Conservation (phyloP, 2,797 vertebrate genomes). For the Tinamus major region DNA sequence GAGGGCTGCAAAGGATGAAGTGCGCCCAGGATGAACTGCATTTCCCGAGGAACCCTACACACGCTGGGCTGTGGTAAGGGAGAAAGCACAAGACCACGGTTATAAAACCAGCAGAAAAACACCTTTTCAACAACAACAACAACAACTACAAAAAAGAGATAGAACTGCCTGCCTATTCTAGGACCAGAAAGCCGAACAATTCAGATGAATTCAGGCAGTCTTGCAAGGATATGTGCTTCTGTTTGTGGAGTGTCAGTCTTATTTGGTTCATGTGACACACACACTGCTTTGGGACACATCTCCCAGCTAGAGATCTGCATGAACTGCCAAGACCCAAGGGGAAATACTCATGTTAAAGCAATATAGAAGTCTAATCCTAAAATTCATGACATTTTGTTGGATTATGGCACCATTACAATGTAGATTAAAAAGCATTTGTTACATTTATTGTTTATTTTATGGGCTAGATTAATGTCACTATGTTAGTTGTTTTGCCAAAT, state of each 20-base stretch:
- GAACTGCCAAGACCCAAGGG: background rate
- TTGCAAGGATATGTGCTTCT: background rate
- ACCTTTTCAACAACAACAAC: background rate
- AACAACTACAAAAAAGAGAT: background rate
- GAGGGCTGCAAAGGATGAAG: background rate
- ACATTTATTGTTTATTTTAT: slow-evolving; percentile 31
- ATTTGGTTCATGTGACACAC: background rate
- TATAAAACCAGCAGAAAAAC: background rate
- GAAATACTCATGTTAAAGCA: background rate
- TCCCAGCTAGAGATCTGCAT: background rate
- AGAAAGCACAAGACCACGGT: background rate
- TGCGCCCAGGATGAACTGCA: fast-evolving
- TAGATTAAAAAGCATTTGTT: slow-evolving; percentile 48
- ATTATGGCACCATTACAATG: background rate
- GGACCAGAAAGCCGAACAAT: background rate
- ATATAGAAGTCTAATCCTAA: background rate
- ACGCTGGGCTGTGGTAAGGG: background rate
- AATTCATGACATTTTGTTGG: slow-evolving; percentile 14
- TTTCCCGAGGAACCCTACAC: background rate
- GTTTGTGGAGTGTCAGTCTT: background rate
- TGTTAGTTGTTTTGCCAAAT: slow-evolving; percentile 11
- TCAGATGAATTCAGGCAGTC: background rate
- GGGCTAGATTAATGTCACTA: background rate
- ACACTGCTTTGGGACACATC: background rate
- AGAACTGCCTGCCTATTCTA: background rate